Evolutionary conservation across 2,888 invertebrate genomes (phyloP), one percentile per base, ranked within the genome.

Genomic region (Acleris laterana): DNA sequence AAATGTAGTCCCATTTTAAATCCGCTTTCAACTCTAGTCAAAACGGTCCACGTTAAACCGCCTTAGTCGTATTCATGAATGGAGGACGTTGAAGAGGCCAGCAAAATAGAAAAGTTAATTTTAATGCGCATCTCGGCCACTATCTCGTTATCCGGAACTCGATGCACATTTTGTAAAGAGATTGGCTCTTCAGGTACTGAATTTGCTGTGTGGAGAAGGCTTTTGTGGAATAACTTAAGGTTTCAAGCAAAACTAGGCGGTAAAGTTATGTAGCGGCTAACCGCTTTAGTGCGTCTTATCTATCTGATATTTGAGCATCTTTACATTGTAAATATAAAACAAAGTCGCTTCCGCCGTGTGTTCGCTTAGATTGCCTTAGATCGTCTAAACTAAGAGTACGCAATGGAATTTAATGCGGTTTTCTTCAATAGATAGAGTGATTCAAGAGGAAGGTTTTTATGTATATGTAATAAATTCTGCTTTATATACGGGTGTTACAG

Each of bases 41-140:
- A 28, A 42, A 60, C 20, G 53, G 42, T 20, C 25, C 25, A 59
- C 48, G 20, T 64, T 46, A 55, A 61, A 28, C 48, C 52, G 51
- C 32, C 55, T 66, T 62, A 62, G 60, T 50, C 72, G 71, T 72
- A 77, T 79, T 79, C 72, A 76, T 28, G 73, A 72, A 76, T 77
- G 71, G 78, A 74, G 75, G 74, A 74, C 77, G 74, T 74, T 82
- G 80, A 79, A 76, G 75, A 75, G 76, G 72, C 78, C 75, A 71
- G 74, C 75, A 77, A 77, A 84, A 83, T 81, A 81, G 80, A 80
- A 85, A 82, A 85, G 83, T 83, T 83, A 84, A 85, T 83, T 85
- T 83, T 81, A 82, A 84, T 83, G 74, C 81, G 73, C 70, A 72
- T 71, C 71, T 73, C 69, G 68, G 71, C 72, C 69, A 76, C 78